These are phyloP conservation scores for Napeogenes inachia DNA, from an alignment of 2,888 invertebrate genomes.

Conservation along the genomic window DNA sequence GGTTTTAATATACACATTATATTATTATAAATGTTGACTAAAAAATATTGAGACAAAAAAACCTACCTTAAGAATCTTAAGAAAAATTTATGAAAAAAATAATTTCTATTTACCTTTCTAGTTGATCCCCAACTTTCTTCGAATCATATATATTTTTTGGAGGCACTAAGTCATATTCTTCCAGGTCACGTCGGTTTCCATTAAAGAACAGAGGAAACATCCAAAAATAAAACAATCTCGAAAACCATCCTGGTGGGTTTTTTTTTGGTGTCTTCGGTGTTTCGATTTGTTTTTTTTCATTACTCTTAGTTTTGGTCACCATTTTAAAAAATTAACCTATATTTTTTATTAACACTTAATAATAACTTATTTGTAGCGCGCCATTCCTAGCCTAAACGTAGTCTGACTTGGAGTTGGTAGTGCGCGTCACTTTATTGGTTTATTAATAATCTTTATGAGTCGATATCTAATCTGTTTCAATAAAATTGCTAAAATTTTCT, in stretches of 20 bases:
- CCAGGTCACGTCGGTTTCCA: slow-evolving; percentile 84
- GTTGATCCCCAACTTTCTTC: slow-evolving; percentile 79
- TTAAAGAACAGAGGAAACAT: slow-evolving; percentile 85
- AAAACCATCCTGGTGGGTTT: slow-evolving; percentile 65
- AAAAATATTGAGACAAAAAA: too few species aligned
- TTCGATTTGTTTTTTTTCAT: slow-evolving; percentile 32
- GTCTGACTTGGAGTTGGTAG: slow-evolving; percentile 15
- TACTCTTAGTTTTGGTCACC: slow-evolving; percentile 26
- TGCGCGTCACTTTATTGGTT: slow-evolving; percentile 25
- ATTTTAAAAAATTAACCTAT: slow-evolving; percentile 13
- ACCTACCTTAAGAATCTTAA: too few species aligned
- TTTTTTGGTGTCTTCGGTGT: slow-evolving; percentile 39
- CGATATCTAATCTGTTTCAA: slow-evolving; percentile 28
- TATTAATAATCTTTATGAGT: slow-evolving; percentile 27
- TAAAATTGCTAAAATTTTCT: too few species aligned
- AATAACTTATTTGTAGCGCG: slow-evolving; percentile 11
- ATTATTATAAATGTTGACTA: too few species aligned
- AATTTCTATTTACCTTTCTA: slow-evolving; percentile 77
- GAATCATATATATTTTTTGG: slow-evolving; percentile 84
- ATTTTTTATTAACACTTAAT: slow-evolving; percentile 3
- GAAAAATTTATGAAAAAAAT: slow-evolving; percentile 14
- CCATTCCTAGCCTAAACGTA: slow-evolving; percentile 22
- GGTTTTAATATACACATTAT: too few species aligned
- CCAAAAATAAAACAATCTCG: slow-evolving; percentile 84
- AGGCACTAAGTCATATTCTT: slow-evolving; percentile 84